These are phyloP conservation scores for Hormaphis cornu DNA, from an alignment of 1,140 invertebrate genomes.

Conservation along the genomic window DNA sequence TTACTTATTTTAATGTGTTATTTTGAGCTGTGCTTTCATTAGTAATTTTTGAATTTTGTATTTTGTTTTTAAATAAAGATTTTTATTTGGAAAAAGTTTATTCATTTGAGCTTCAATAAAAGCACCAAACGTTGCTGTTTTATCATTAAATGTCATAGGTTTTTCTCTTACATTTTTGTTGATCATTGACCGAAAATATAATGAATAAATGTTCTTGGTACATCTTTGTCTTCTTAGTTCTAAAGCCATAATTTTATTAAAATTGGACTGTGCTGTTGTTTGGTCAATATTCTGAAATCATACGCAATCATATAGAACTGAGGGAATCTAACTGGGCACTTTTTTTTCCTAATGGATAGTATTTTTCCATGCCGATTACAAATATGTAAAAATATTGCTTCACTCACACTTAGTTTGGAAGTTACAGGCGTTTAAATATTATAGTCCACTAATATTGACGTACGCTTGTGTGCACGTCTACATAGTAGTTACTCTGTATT, in stretches of 20 bases:
- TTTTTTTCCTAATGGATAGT: no score
- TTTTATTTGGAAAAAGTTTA: background rate
- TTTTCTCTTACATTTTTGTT: background rate
- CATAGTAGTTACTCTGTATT: no score
- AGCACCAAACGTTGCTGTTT: background rate
- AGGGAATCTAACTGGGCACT: no score
- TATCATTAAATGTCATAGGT: background rate
- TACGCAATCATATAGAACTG: no score
- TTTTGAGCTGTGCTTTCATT: background rate
- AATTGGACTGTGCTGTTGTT: background rate
- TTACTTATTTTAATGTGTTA: background rate
- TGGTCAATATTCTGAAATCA: conserved; percentile 4
- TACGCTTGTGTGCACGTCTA: no score
- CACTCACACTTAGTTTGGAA: no score
- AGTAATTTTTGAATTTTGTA: conserved; percentile 1
- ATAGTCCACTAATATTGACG: no score
- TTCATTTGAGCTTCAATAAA: background rate
- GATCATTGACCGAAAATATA: background rate
- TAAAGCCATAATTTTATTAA: background rate
- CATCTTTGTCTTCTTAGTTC: background rate
- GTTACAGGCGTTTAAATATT: no score
- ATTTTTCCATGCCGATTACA: no score
- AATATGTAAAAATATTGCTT: no score
- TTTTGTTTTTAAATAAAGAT: background rate
- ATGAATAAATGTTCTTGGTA: conserved; percentile 4